These are phyloP conservation scores for Ailurus styani DNA, from an alignment of 2,113 vertebrate species.

Conservation along the genomic window DNA sequence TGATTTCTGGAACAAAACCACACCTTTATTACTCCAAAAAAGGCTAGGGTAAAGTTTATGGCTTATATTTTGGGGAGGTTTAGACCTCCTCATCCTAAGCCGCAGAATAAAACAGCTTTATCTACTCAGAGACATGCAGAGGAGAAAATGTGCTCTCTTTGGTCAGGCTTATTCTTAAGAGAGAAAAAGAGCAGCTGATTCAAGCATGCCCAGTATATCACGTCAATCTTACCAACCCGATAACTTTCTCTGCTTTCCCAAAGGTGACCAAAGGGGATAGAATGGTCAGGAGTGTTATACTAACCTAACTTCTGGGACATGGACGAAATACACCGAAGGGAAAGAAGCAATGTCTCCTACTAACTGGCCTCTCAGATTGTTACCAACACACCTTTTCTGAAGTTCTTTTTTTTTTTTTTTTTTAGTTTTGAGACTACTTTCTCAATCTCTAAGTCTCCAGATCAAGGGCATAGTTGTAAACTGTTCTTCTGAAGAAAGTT, in stretches of 20 bases:
- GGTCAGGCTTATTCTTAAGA: neutral
- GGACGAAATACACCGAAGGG: neutral
- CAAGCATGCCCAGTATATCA: neutral
- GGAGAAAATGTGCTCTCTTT: neutral
- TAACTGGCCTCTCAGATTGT: neutral
- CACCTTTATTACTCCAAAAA: neutral
- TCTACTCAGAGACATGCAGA: neutral
- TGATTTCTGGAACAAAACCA: neutral
- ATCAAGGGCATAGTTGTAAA: neutral
- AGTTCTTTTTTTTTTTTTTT: neutral
- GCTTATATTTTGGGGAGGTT: neutral
- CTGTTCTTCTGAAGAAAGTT: neutral
- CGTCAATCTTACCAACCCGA: neutral
- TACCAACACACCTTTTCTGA: neutral
- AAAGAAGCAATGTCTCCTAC: rapidly evolving
- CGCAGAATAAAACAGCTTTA: neutral
- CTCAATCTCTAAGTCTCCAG: neutral
- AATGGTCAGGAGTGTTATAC: neutral
- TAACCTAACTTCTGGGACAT: neutral
- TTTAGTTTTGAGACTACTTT: neutral
- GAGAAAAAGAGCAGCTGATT: neutral
- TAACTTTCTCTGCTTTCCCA: neutral
- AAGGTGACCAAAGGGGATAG: neutral
- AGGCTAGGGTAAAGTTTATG: neutral
- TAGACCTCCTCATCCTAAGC: neutral